Evolutionary conservation across 2,888 invertebrate species (phyloP).

Genomic region (Nomada goodeniana): DNA sequence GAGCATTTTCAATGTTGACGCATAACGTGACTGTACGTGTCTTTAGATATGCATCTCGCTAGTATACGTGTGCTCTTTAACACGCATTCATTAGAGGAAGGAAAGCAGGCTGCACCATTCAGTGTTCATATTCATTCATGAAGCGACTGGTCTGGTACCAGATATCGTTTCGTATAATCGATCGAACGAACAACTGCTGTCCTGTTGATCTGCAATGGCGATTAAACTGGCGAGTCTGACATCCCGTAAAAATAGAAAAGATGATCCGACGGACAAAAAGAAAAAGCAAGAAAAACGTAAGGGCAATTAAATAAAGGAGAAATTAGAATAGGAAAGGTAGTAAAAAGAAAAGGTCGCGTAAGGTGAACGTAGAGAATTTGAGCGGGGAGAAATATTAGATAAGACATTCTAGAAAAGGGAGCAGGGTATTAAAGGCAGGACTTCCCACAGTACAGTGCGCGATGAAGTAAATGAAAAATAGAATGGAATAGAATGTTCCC

Average conservation of each 20-base stretch:
- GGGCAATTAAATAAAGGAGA: neutral
- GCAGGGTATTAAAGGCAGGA: neutral
- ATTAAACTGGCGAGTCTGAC: neutral
- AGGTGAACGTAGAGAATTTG: neutral
- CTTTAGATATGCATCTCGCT: slow-evolving; percentile 52
- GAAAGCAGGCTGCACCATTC: slow-evolving; percentile 39
- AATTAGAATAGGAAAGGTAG: neutral
- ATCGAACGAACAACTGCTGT: slow-evolving; percentile 8
- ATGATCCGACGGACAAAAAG: no score
- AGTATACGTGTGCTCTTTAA: slow-evolving; percentile 33
- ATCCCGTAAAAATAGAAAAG: no score
- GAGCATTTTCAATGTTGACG: slow-evolving; percentile 22
- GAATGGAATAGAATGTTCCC: slow-evolving; percentile 5
- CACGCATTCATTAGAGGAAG: slow-evolving; percentile 41
- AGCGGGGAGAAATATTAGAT: neutral
- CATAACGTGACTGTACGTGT: slow-evolving; percentile 1
- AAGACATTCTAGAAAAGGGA: neutral
- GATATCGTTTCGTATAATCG: slow-evolving; percentile 43
- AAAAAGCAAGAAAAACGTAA: neutral
- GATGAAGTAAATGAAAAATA: neutral
- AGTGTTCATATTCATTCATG: slow-evolving; percentile 42
- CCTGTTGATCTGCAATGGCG: neutral
- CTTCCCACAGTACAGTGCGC: neutral
- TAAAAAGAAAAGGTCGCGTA: neutral
- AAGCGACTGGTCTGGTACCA: slow-evolving; percentile 11